Percentiles rank a stretch among this genome's conserved stretches.
Conservation (phyloP, 2,888 invertebrate genomes). For the Beris chalybata region DNA sequence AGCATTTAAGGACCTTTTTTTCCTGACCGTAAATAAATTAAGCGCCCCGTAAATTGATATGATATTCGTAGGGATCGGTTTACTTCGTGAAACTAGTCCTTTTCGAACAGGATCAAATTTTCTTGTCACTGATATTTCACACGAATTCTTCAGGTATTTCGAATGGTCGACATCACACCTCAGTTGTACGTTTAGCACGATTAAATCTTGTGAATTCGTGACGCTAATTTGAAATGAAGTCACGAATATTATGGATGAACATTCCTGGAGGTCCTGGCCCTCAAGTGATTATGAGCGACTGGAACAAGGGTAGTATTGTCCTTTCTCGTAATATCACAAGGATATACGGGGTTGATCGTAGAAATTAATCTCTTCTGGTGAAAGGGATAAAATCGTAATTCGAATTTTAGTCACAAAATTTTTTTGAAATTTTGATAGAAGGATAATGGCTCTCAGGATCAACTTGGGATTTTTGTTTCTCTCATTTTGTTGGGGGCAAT, state of each 20-base stretch:
- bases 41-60: neutral
- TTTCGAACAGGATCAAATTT: constrained; percentile 4
- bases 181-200: neutral
- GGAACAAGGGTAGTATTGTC: too few species aligned
- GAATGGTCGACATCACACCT: constrained; percentile 1
- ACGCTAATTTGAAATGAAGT: constrained; percentile 22
- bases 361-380: too few species aligned
- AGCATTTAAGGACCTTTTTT: neutral
- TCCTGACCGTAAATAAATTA: neutral
- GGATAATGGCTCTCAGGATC: too few species aligned
- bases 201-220: constrained; percentile 1
- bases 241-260: neutral
- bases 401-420: too few species aligned
- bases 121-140: neutral
- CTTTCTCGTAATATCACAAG: too few species aligned
- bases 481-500: too few species aligned
- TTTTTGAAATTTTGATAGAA: too few species aligned
- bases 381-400: too few species aligned
- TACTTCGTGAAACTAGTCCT: neutral
- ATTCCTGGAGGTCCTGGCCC: too few species aligned
- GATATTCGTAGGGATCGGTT: neutral
- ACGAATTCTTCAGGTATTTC: neutral
- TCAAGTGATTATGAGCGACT: too few species aligned
- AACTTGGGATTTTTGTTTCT: too few species aligned
- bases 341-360: too few species aligned